These are phyloP conservation scores for Drosophila anomalata DNA, from an alignment of 2,888 invertebrate genomes.

Conservation along the genomic window DNA sequence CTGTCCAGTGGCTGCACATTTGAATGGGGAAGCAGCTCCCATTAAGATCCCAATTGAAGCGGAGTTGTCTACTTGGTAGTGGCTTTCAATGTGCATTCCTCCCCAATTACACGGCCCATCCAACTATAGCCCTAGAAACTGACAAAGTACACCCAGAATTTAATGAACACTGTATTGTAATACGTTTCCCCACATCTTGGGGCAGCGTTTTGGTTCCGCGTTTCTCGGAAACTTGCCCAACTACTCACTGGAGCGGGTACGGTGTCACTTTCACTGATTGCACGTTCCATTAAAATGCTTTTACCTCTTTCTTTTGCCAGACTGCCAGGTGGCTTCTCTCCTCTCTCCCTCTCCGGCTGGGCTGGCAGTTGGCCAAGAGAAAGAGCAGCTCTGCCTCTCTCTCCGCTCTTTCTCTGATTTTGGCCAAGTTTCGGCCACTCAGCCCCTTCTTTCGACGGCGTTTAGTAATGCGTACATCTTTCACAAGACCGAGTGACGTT, in stretches of 20 bases:
- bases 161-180: background rate
- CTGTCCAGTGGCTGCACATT: background rate
- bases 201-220: conserved; percentile 4
- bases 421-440: conserved; percentile 20
- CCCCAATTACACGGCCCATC: no score
- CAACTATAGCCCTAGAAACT: no score
- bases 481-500: conserved; percentile 78
- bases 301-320: conserved; percentile 33
- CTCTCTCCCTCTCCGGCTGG: background rate
- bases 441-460: conserved; percentile 14
- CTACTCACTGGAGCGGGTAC: conserved; percentile 48
- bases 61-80: no score
- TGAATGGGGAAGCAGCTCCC: background rate
- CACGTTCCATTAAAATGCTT: conserved; percentile 44
- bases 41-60: conserved; percentile 1
- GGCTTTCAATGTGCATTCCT: no score
- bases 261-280: conserved; percentile 66
- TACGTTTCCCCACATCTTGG: conserved; percentile 14
- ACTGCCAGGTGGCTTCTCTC: conserved; percentile 21
- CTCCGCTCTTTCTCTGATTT: conserved; percentile 18
- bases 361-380: conserved; percentile 5
- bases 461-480: conserved; percentile 81
- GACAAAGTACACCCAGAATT: background rate
- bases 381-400: conserved; percentile 9
- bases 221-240: conserved; percentile 19